Base-by-base conservation (phyloP, 1,140 invertebrate species). In the Hyposmocoma kahamanoa region DNA sequence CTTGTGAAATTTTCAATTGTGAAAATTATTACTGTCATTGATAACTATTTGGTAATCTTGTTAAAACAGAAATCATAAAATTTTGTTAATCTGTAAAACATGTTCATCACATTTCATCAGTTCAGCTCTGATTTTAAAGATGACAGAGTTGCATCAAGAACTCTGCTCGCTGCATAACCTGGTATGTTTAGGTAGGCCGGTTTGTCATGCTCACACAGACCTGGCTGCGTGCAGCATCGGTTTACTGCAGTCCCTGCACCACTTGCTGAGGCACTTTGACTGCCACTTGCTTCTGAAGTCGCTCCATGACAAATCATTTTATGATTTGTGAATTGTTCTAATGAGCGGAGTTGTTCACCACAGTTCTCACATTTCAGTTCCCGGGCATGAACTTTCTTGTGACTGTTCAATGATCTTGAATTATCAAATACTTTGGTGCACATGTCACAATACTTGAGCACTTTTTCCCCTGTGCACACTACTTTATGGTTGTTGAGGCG, bases 371-470 rank as follows among this genome's bases (percentile, higher is more conserved):
- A 87, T 57, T 87, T 87, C 13, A 87, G 62, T 59, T 87, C 86
- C 55, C 84, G 74, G 30, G 86, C 84, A 72, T 87, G 86, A 38
- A 87, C 84, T 65, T 87, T 87, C 53, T 84, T 87, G 59, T 87
- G 86, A 49, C 86, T 87, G 57, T 87, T 87, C n/a, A 87, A 61
- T 20, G 86, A 87, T 60, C 86, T 78, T 42, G 86, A 87, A 65
- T 87, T 87, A 46, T 87, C 86, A 73, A 87, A 87, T 20, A 87
- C 86, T 69, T 87, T 87, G 18, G 81, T 79, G 60, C 86, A 87
- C 86, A 87, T 87, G 55, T 87, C 86, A 61, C 86, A 87, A 65
- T 77, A 87, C 55, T 87, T 87, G 34, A 87, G 60, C 18, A 78
- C 69, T 56, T 86, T 87, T 56, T 87, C 86, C 34, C 86, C 86